Evolutionary conservation across 2,888 invertebrate species (phyloP), one percentile per base, ranked within the genome.

Genomic region (Ectobius pallidus): DNA sequence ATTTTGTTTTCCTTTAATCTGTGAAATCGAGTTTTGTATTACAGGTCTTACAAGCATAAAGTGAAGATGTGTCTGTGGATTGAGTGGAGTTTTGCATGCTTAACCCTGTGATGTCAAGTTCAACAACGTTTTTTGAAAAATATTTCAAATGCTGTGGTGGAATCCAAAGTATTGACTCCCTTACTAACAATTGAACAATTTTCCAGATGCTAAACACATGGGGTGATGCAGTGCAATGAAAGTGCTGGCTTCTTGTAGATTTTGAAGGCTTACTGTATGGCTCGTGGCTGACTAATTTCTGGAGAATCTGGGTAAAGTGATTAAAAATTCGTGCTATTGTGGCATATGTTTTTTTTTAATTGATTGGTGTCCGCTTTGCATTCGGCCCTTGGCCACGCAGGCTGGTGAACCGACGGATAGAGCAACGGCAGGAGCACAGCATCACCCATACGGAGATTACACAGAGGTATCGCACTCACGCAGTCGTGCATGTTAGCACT

Each of bases 351-450:
- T 58, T 22, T 65, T 65, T 65, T 65, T 65, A 44, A 65, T 65
- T 65, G 65, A 65, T 65, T 65, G 65, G 55, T 67, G 70, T 74
- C 61, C 49, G 74, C 74, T 72, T 72, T 74, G 74, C 70, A 72
- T 74, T 70, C 69, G 61, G 52, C 55, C 65, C 27, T 71, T 68
- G 71, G 74, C 76, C 74, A 70, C 74, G 76, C 84, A 89, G 89
- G 86, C 86, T 89, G 86, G 88, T 89, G 85, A 89, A 88, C 84
- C 87, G 89, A 81, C 86, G 89, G 82, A 87, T 89, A 83, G 88
- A 88, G 84, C 87, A 88, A 84, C 86, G 88, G 80, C 88, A 88
- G 83, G 88, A 89, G 83, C 89, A 88, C 85, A 87, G 87, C 84
- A 86, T 89, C 82, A 89, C 89, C 79, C 88, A 87, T 82, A 89